A percentile compares a stretch with the other conserved stretches of the same genome.
Conservation (phyloP, 2,113 vertebrate species). For the Grallaria varia region DNA sequence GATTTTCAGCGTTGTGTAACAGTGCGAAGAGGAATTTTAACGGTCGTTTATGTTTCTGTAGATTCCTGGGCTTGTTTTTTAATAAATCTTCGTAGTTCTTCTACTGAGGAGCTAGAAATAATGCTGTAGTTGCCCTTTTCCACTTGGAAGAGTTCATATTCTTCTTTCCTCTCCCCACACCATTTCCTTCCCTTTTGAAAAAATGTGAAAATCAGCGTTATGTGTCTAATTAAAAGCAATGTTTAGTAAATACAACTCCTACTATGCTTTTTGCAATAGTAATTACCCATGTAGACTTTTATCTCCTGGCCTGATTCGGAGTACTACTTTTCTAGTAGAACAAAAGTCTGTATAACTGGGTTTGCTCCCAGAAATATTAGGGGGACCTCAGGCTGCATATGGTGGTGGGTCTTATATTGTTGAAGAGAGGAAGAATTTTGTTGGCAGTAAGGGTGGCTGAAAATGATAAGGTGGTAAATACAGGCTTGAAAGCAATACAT, state of each 20-base stretch:
- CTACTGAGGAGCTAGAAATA: conserved; percentile 45
- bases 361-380: background rate
- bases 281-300: background rate
- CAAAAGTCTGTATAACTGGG: background rate
- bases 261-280: background rate
- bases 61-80: background rate
- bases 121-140: conserved; percentile 35
- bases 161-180: background rate
- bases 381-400: background rate
- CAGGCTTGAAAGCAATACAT: background rate
- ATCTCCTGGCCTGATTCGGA: background rate
- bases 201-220: background rate
- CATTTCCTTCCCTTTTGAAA: background rate
- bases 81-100: background rate
- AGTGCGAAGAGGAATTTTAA: conserved; percentile 51
- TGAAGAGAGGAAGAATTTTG: background rate
- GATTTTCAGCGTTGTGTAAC: conserved; percentile 27
- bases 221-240: background rate
- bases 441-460: background rate
- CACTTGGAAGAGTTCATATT: background rate
- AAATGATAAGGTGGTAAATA: background rate
- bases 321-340: background rate
- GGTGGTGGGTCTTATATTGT: background rate
- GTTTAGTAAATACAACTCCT: background rate
- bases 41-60: background rate